phyloP scores from a whole-genome alignment of 1,140 invertebrate species.

The Zophobas atratus region DNA sequence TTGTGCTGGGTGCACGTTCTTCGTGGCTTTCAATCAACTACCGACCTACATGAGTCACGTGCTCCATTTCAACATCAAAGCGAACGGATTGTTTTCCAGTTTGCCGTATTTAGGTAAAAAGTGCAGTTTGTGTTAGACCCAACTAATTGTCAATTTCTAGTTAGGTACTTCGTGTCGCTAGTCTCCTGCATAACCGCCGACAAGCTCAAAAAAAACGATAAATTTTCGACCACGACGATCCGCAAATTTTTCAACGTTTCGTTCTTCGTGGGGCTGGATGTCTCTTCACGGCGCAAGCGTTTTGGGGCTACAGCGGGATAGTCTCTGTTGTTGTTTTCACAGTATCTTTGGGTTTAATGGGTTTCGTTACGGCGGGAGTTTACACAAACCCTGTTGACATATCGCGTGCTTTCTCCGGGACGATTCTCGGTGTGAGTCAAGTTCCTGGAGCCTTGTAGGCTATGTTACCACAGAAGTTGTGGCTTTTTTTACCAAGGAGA shows the following conservation, averaged over 20 bases:
- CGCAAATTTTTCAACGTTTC: slow-evolving; percentile 7
- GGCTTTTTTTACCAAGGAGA: not conserved
- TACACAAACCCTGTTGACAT: slow-evolving; percentile 18
- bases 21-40: slow-evolving; percentile 91
- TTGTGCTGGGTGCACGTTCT: slow-evolving; percentile 92
- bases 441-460: not conserved
- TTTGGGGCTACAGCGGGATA: slow-evolving; percentile 21
- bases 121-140: not conserved
- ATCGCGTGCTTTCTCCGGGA: slow-evolving; percentile 2
- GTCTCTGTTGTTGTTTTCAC: slow-evolving; percentile 7
- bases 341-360: not conserved
- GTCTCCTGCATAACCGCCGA: not conserved
- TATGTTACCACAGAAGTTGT: slow-evolving; percentile 6
- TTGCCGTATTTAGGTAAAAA: slow-evolving; percentile 81
- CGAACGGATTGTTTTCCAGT: slow-evolving; percentile 86
- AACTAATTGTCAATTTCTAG: slow-evolving; percentile 5
- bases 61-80: slow-evolving; percentile 87
- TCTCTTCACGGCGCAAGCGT: slow-evolving; percentile 6
- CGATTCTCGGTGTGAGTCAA: slow-evolving; percentile 7
- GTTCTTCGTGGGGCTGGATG: not conserved
- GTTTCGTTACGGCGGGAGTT: not conserved
- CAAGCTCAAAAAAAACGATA: slow-evolving; percentile 1
- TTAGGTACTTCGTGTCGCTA: not conserved
- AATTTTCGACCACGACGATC: slow-evolving; percentile 12
- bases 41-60: slow-evolving; percentile 94